phyloP scores from a whole-genome alignment of 2,113 vertebrate genomes.

The Urocitellus parryii region DNA sequence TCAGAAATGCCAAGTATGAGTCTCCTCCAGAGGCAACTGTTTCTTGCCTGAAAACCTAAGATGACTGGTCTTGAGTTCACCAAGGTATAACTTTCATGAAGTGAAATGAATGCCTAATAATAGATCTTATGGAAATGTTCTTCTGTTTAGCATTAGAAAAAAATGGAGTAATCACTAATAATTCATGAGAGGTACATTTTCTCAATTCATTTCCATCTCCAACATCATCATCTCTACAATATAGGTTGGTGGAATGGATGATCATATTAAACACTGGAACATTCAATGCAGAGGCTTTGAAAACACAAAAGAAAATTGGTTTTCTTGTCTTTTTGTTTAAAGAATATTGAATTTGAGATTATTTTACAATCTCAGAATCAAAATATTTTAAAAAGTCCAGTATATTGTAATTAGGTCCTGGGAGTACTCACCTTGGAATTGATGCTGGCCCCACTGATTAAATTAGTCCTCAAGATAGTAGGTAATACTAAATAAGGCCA shows the following conservation, averaged over 20 bases:
- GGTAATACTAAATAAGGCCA: neutral
- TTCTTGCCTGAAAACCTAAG: slow-evolving; percentile 8
- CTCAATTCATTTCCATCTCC: neutral
- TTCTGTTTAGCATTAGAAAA: slow-evolving; percentile 19
- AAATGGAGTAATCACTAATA: neutral
- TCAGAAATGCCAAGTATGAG: neutral
- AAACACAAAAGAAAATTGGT: neutral
- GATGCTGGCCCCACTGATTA: neutral
- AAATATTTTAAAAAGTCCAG: neutral
- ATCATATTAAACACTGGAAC: slow-evolving; percentile 6
- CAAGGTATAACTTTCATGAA: neutral
- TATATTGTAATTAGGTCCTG: no score
- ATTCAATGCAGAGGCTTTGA: neutral
- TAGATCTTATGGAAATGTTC: neutral
- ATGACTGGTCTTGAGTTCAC: neutral
- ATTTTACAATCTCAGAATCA: neutral
- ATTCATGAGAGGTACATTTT: neutral
- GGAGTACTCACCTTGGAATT: neutral
- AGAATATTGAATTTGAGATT: neutral
- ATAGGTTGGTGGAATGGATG: neutral
- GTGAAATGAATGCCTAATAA: neutral
- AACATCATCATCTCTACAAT: slow-evolving; percentile 1
- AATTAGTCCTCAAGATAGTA: neutral
- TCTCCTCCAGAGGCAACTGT: neutral
- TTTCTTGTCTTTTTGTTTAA: neutral